These are phyloP conservation scores for Tichodroma muraria DNA, from an alignment of 2,113 vertebrate species.

Conservation along the genomic window DNA sequence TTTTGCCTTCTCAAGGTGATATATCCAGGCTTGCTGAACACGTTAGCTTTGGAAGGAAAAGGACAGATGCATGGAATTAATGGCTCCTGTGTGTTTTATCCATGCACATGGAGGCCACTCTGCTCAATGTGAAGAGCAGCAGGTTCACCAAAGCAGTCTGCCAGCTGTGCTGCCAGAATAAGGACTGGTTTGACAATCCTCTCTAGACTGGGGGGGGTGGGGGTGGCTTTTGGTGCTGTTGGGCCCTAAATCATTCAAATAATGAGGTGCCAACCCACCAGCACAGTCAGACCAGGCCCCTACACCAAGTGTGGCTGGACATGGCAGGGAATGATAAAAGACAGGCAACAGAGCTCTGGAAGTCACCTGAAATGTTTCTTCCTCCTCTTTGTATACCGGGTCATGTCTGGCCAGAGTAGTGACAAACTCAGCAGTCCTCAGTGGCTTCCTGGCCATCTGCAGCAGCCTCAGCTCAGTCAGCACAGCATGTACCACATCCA, in stretches of 20 bases:
- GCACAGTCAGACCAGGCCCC: neutral
- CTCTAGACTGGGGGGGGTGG: neutral
- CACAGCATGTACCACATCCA: conserved; percentile 52
- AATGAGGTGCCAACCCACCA: neutral
- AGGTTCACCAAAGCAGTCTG: neutral
- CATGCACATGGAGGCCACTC: accelerated
- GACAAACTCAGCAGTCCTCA: conserved; percentile 73
- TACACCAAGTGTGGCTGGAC: neutral
- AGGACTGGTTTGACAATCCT: neutral
- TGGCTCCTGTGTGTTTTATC: no score
- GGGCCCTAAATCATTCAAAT: neutral
- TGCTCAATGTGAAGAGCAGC: neutral
- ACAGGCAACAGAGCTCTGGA: neutral
- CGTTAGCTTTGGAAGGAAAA: neutral
- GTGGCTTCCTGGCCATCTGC: conserved; percentile 63
- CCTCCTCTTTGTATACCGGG: conserved; percentile 81
- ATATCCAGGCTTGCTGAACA: neutral
- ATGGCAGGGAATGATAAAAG: neutral
- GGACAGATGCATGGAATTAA: neutral
- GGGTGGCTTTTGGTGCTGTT: neutral
- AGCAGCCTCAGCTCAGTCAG: conserved; percentile 67
- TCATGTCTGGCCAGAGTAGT: conserved; percentile 58
- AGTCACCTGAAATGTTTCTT: conserved; percentile 78
- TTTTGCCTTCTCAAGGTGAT: neutral
- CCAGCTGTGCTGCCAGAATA: neutral